These are phyloP conservation scores for Drosophila kanekoi DNA, from an alignment of 2,888 invertebrate species.

Conservation along the genomic window DNA sequence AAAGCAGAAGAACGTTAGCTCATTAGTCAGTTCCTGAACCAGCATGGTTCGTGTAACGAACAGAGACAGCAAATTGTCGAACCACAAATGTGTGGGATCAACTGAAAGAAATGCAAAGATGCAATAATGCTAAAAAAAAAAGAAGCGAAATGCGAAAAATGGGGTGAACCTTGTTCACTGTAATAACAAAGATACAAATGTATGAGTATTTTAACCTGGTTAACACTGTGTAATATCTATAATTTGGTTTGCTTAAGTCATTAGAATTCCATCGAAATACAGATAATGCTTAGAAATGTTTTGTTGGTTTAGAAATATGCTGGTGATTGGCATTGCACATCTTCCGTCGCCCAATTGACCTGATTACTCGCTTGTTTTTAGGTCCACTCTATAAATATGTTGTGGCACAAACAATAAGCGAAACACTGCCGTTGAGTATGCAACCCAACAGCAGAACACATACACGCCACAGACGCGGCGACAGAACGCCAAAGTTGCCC, in stretches of 20 bases:
- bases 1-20: conserved; percentile 53
- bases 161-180: conserved; percentile 47
- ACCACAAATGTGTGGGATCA: conserved; percentile 75
- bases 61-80: conserved; percentile 71
- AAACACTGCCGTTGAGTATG: conserved; percentile 52
- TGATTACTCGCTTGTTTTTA: conserved; percentile 61
- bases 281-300: background rate
- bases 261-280: background rate
- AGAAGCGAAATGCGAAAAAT: conserved; percentile 3
- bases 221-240: background rate
- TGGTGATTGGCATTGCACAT: conserved; percentile 12
- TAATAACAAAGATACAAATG: conserved; percentile 11
- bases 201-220: background rate
- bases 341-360: conserved; percentile 67
- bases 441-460: conserved; percentile 40
- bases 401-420: conserved; percentile 62
- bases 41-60: conserved; percentile 72
- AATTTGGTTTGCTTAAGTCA: background rate
- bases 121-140: conserved; percentile 35
- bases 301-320: background rate
- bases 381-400: conserved; percentile 76
- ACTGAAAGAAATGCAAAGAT: conserved; percentile 65
- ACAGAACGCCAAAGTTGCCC: conserved; percentile 52
- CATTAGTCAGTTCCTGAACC: conserved; percentile 74
- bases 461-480: conserved; percentile 37